Conservation (phyloP, 2,113 vertebrate species). For the Epinephelus fuscoguttatus region DNA sequence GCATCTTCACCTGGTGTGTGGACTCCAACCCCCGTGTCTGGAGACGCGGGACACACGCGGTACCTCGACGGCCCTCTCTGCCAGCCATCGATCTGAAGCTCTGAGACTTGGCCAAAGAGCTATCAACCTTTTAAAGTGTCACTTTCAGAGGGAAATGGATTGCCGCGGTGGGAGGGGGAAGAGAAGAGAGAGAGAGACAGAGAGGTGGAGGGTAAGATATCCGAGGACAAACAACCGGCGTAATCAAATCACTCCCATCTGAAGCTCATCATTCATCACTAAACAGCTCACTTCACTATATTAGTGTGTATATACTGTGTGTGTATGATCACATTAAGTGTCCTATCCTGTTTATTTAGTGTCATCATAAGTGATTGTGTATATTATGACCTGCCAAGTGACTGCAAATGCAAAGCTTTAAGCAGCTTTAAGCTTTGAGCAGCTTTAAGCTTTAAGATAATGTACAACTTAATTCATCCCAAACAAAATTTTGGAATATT, state of each 20-base stretch:
- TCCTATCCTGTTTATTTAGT: constrained; percentile 1
- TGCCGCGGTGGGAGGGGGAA: constrained; percentile 31
- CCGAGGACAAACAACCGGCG: constrained; percentile 58
- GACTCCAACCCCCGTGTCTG: constrained; percentile 37
- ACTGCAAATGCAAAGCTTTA: background rate
- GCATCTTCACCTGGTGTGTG: constrained; percentile 48
- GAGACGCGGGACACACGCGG: constrained; percentile 16
- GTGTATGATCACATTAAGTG: constrained; percentile 31
- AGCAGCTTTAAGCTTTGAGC: constrained; percentile 3
- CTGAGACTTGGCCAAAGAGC: constrained; percentile 65
- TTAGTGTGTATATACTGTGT: constrained; percentile 24
- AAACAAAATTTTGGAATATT: background rate
- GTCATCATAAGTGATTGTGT: background rate
- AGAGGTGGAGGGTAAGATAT: constrained; percentile 60
- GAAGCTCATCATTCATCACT: constrained; percentile 65
- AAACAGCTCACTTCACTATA: constrained; percentile 52
- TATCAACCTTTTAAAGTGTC: constrained; percentile 80
- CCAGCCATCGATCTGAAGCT: constrained; percentile 72
- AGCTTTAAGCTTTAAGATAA: background rate
- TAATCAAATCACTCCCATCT: constrained; percentile 73
- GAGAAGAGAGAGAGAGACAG: constrained; percentile 11
- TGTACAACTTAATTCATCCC: background rate
- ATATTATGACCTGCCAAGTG: constrained; percentile 6
- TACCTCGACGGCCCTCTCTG: constrained; percentile 27
- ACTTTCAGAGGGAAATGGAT: constrained; percentile 77